These are phyloP conservation scores for Ornithoptera alexandrae DNA, from an alignment of 2,888 invertebrate species.

Conservation along the genomic window DNA sequence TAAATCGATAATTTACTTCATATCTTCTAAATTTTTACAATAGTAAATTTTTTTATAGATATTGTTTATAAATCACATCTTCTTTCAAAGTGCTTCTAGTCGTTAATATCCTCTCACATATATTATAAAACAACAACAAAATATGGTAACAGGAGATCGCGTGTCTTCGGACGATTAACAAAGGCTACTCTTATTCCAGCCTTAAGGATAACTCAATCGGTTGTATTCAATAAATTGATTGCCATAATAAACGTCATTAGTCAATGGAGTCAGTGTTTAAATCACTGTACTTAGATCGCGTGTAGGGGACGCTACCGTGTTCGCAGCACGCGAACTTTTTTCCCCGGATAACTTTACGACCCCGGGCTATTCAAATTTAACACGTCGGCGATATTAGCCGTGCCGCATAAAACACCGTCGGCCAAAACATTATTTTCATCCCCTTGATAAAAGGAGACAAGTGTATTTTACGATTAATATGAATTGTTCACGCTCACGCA, in stretches of 20 bases:
- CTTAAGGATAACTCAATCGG: slow-evolving; percentile 69
- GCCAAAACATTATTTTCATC: slow-evolving; percentile 31
- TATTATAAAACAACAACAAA: slow-evolving; percentile 41
- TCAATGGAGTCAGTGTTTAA: slow-evolving; percentile 65
- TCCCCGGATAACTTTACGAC: slow-evolving; percentile 37
- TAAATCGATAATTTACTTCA: too few species aligned
- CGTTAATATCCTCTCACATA: slow-evolving; percentile 42
- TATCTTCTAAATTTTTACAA: too few species aligned
- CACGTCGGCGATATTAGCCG: slow-evolving; percentile 37
- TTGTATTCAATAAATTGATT: slow-evolving; percentile 68
- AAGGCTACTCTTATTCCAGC: slow-evolving; percentile 56
- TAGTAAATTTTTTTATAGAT: too few species aligned
- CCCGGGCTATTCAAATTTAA: slow-evolving; percentile 37
- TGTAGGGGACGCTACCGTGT: slow-evolving; percentile 66
- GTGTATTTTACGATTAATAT: slow-evolving; percentile 20
- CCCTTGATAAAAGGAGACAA: slow-evolving; percentile 28
- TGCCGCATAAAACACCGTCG: slow-evolving; percentile 35
- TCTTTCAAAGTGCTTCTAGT: background rate
- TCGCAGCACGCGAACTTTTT: slow-evolving; percentile 57
- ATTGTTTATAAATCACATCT: background rate
- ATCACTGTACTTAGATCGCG: slow-evolving; percentile 62
- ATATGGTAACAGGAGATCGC: slow-evolving; percentile 44
- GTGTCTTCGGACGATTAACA: slow-evolving; percentile 63
- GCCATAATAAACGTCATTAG: slow-evolving; percentile 75
- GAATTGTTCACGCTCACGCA: slow-evolving; percentile 21